Evolutionary conservation across 64 coral and sea anemone genomes (phyloP).

Genomic region (Montipora capricornis): DNA sequence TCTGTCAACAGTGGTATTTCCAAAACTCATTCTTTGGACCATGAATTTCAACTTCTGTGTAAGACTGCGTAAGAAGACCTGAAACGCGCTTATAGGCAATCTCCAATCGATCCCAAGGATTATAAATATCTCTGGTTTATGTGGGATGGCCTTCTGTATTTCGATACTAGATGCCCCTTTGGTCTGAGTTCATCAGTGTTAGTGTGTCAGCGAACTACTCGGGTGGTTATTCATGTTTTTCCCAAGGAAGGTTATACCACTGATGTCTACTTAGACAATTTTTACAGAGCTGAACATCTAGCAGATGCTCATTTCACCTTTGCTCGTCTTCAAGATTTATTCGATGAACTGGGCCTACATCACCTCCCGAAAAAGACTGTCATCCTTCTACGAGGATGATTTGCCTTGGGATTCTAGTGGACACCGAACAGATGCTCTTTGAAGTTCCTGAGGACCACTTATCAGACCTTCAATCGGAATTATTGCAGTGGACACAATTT

Average conservation of each 20-base stretch:
- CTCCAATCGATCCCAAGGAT: conserved; percentile 45
- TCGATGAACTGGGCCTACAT: conserved; percentile 24
- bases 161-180: conserved; percentile 19
- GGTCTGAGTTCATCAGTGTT: conserved; percentile 22
- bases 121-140: conserved; percentile 41
- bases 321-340: conserved; percentile 4
- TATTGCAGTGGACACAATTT: conserved; percentile 4
- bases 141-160: neutral
- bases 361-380: neutral
- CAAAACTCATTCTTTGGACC: conserved; percentile 14
- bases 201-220: conserved; percentile 30
- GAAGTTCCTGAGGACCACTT: neutral
- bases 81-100: conserved; percentile 8
- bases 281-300: conserved; percentile 14
- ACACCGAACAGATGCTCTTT: conserved; percentile 2
- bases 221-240: conserved; percentile 15
- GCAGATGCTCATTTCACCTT: neutral
- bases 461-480: neutral
- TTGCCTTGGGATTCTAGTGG: conserved; percentile 1
- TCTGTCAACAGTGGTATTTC: conserved; percentile 30
- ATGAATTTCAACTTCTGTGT: neutral
- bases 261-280: conserved; percentile 49
- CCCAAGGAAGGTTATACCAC: conserved; percentile 7
- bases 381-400: neutral
- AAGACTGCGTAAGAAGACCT: conserved; percentile 27